A percentile compares a stretch with the other conserved stretches of the same genome.
Conservation (phyloP, 2,113 vertebrate species). For the Lagopus muta region DNA sequence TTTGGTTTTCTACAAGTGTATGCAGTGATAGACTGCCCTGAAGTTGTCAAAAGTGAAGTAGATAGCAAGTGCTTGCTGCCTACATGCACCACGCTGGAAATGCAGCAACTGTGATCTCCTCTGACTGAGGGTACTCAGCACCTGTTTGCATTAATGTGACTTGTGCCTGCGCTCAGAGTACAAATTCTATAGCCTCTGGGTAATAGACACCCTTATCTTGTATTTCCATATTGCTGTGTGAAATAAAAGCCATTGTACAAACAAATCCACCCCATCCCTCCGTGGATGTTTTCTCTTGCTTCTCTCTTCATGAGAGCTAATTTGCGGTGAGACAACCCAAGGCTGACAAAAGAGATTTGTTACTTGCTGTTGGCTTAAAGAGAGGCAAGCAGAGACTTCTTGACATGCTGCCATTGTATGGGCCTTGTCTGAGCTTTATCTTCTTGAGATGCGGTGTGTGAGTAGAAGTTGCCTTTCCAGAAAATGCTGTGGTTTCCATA, state of each 20-base stretch:
- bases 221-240: constrained; percentile 21
- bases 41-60: background rate
- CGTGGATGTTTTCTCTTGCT: background rate
- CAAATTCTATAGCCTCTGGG: background rate
- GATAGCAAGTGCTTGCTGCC: background rate
- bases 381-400: background rate
- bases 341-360: constrained; percentile 8
- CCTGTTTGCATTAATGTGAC: background rate
- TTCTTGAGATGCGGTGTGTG: background rate
- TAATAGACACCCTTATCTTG: constrained; percentile 54
- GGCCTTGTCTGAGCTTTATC: background rate
- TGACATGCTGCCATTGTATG: background rate
- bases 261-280: background rate
- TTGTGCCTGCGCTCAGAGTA: background rate
- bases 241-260: constrained; percentile 14
- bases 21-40: background rate
- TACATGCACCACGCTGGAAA: background rate
- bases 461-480: background rate
- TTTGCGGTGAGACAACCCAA: constrained; percentile 18
- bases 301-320: background rate
- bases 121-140: background rate
- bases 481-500: background rate
- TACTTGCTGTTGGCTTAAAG: background rate
- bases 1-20: background rate
- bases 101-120: background rate